phyloP scores from a whole-genome alignment of 2,113 vertebrate genomes.

The Calidris pygmaea region DNA sequence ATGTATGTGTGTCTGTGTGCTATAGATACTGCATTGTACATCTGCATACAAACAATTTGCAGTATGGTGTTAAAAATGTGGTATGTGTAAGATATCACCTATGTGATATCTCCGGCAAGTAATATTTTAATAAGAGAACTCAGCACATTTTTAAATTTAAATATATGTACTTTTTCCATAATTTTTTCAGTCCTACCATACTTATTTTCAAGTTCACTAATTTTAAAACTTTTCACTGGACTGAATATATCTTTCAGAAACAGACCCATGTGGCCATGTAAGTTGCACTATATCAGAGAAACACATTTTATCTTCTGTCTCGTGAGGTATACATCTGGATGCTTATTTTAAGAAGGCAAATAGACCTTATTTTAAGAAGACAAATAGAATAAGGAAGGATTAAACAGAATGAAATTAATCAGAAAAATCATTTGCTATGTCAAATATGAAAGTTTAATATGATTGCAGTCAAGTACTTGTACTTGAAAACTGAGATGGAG shows the following conservation, averaged over 20 bases:
- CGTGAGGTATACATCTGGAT: fast-evolving
- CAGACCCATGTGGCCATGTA: not conserved
- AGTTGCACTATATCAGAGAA: not conserved
- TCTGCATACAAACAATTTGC: not conserved
- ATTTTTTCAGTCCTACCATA: not conserved
- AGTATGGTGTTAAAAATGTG: not conserved
- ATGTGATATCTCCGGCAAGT: not conserved
- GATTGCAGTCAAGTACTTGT: not conserved
- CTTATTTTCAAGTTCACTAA: not conserved
- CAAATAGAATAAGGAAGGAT: not conserved
- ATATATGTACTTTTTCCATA: not conserved
- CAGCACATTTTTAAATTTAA: not conserved
- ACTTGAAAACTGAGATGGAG: not conserved
- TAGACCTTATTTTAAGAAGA: not conserved
- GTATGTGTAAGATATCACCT: not conserved
- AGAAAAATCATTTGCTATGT: not conserved
- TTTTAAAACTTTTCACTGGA: not conserved
- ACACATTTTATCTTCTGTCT: not conserved
- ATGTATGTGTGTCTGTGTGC: not conserved
- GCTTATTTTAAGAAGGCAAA: not conserved
- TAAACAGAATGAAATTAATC: not conserved
- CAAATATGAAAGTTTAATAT: not conserved
- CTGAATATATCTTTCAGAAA: not conserved
- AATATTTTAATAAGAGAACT: not conserved
- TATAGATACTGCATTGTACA: not conserved